Percentiles rank a stretch among this genome's conserved stretches.
Conservation (phyloP, 2,888 invertebrate species). For the Ryuthela nishihirai region DNA sequence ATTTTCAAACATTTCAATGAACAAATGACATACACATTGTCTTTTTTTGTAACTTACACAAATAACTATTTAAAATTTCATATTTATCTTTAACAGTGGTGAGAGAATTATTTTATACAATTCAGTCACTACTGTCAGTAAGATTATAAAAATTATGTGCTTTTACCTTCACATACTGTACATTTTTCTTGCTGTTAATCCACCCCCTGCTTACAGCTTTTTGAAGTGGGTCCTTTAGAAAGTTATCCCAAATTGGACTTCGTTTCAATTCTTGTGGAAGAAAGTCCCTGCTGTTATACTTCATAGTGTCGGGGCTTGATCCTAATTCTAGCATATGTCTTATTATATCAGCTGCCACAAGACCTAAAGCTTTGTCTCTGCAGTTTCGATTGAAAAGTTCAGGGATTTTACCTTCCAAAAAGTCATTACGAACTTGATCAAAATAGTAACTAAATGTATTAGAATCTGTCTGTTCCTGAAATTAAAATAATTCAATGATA, state of each 20-base stretch:
- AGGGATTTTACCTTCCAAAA: constrained; percentile 71
- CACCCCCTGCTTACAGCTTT: constrained; percentile 61
- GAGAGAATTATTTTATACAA: too few species aligned
- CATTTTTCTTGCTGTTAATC: constrained; percentile 52
- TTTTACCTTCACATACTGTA: constrained; percentile 50
- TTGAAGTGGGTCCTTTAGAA: constrained; percentile 66
- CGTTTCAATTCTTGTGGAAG: constrained; percentile 64
- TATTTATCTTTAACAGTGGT: too few species aligned
- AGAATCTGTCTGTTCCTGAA: constrained; percentile 61
- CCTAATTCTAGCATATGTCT: constrained; percentile 74
- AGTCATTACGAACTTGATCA: constrained; percentile 71
- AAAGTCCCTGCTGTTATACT: constrained; percentile 75
- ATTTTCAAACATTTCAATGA: too few species aligned
- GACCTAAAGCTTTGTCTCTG: constrained; percentile 71
- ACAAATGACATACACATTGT: too few species aligned
- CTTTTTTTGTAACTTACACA: too few species aligned
- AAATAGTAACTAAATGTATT: constrained; percentile 80
- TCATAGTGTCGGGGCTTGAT: constrained; percentile 63
- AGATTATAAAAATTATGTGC: neutral
- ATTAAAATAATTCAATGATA: constrained; percentile 7
- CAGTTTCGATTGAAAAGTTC: constrained; percentile 64
- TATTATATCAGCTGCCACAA: constrained; percentile 84
- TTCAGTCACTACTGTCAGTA: too few species aligned
- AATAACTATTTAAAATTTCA: too few species aligned
- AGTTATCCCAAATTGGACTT: constrained; percentile 34